Percentiles rank a stretch among this genome's conserved stretches.
phyloP scores from a whole-genome alignment of 2,888 invertebrate species.

The Mongoloraphidia duomilia region DNA sequence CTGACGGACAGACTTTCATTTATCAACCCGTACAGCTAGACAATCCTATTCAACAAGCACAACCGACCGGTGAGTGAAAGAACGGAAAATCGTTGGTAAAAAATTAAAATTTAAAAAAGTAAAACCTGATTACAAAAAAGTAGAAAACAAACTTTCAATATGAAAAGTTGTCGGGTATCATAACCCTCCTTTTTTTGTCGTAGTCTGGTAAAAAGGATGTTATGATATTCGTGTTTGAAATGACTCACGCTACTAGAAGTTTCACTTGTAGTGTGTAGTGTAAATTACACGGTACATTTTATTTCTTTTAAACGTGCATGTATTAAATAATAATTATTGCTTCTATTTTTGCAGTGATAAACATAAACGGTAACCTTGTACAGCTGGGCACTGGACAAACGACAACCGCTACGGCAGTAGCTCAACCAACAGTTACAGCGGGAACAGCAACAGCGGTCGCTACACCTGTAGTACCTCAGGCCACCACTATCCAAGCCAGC shows the following conservation, averaged over 20 bases:
- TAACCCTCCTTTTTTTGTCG: not conserved
- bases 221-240: not conserved
- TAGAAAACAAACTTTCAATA: not conserved
- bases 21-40: conserved; percentile 64
- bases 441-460: conserved; percentile 23
- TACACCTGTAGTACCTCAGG: conserved; percentile 29
- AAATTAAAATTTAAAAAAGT: not conserved
- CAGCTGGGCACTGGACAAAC: conserved; percentile 42
- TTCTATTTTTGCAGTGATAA: conserved; percentile 44
- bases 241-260: too few species aligned
- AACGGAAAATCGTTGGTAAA: not conserved
- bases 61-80: conserved; percentile 34
- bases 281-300: too few species aligned
- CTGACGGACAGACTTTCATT: conserved; percentile 85
- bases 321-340: conserved; percentile 7
- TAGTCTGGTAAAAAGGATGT: too few species aligned
- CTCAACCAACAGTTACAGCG: conserved; percentile 26
- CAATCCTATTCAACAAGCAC: conserved; percentile 39
- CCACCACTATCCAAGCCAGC: conserved; percentile 30
- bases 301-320: not conserved
- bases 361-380: conserved; percentile 63
- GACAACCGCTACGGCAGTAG: conserved; percentile 25
- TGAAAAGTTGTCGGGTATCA: not conserved
- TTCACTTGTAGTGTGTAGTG: too few species aligned
- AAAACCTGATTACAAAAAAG: not conserved